Percentiles rank a stretch among this genome's conserved stretches.
Evolutionary conservation across 1,140 invertebrate species (phyloP).

Genomic region (Polypedilum pembai): DNA sequence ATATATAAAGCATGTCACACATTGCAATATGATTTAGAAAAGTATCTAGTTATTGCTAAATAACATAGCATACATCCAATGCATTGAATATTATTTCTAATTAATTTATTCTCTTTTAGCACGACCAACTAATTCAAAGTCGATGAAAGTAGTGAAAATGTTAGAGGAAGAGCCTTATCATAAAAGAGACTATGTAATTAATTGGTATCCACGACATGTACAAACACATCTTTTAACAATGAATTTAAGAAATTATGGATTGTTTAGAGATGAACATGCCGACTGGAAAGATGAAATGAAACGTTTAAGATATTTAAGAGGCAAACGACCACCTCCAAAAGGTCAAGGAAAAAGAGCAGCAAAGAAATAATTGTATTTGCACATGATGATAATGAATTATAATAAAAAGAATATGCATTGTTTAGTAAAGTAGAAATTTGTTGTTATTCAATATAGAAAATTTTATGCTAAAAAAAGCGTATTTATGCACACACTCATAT

Average conservation of each 20-base stretch:
- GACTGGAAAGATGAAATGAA: conserved; percentile 89
- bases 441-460: not conserved
- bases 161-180: conserved; percentile 69
- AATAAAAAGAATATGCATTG: not conserved
- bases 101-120: too few species aligned
- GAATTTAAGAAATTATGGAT: conserved; percentile 63
- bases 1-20: not conserved
- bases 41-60: too few species aligned
- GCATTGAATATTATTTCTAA: too few species aligned
- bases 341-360: conserved; percentile 47
- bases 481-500: not conserved
- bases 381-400: not conserved
- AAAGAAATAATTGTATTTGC: conserved; percentile 30
- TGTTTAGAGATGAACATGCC: conserved; percentile 82
- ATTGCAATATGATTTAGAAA: too few species aligned
- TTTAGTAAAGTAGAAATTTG: not conserved
- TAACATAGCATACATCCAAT: too few species aligned
- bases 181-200: conserved; percentile 61
- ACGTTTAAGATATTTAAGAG: conserved; percentile 63
- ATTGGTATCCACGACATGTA: conserved; percentile 80
- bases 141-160: conserved; percentile 76
- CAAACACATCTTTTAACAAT: conserved; percentile 66
- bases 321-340: conserved; percentile 59
- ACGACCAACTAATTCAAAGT: conserved; percentile 60
- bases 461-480: not conserved